Base-by-base conservation (phyloP, 2,113 vertebrate species). In the Forbesichthys agassizii region DNA sequence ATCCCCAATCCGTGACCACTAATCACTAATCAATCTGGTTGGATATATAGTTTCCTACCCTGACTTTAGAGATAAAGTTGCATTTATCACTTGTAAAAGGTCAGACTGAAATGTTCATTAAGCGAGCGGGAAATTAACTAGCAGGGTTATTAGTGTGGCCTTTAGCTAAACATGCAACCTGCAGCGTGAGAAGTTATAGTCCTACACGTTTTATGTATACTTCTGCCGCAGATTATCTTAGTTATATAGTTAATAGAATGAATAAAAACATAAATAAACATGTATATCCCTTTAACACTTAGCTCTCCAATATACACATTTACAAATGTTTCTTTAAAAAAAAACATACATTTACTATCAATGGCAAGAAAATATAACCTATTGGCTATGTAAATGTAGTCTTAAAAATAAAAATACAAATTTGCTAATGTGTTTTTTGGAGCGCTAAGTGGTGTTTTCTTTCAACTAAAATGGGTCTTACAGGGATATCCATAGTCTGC, bases 91-190 rank as follows among this genome's bases (percentile, higher is more conserved):
- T 90, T 83, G 80, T 88, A 94, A 94, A 94, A 92, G 91, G 94
- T 27, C 92, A 93, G 77, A 85, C 88, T 85, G 86, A 90, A 91
- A 90, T 92, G 92, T 94, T 96, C 95, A 96, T 96, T 96, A 95
- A 94, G 92, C 93, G 89, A 89, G 88, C 93, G 93, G 89, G 93
- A 93, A 96, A 95, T 95, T 88, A 94, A 93, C 91, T 88, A 86
- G 91, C 89, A 84, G 79, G 80, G 68, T 80, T 91, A 92, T 92
- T 87, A 77, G 68, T 86, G 80, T 93, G 90, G 86, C 89, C 92
- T 94, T 94, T 94, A 88, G 86, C 63, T n/a, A 89, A 78, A 90
- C 80, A 88, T 85, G 83, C 85, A 88, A 90, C 84, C 84, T 78
- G 78, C 53, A 69, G 81, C 87, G 83, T 85, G 60, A 88, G 73